Conservation (phyloP, 2,797 vertebrate genomes). For the Tamandua tetradactyla region DNA sequence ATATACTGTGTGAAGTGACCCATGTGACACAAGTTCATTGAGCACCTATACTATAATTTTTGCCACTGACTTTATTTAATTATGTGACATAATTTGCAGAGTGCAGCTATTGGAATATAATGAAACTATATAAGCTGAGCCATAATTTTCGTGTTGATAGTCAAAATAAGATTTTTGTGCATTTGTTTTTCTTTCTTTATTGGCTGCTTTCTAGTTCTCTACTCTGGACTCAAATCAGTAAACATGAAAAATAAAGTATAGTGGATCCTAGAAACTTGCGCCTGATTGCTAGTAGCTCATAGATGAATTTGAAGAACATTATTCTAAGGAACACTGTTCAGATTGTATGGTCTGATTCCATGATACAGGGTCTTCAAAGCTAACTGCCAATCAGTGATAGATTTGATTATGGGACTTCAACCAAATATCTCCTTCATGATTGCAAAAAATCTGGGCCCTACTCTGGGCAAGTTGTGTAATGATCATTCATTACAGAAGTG, state of each 20-base stretch:
- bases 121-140: constrained; percentile 36
- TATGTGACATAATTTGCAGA: constrained; percentile 48
- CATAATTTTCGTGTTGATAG: constrained; percentile 55
- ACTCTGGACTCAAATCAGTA: constrained; percentile 27
- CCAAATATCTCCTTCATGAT: constrained; percentile 39
- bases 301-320: constrained; percentile 31
- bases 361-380: constrained; percentile 33
- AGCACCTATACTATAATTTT: constrained; percentile 17
- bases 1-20: neutral
- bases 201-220: neutral
- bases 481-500: neutral
- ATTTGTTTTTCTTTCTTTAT: constrained; percentile 37
- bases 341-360: constrained; percentile 38
- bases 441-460: constrained; percentile 20
- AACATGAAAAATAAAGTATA: constrained; percentile 4
- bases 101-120: neutral
- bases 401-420: neutral
- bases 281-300: constrained; percentile 27
- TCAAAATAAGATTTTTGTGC: constrained; percentile 32
- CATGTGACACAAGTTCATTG: neutral
- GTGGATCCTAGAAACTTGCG: neutral
- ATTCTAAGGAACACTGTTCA: constrained; percentile 42
- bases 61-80: constrained; percentile 1
- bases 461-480: neutral
- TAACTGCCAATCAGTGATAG: constrained; percentile 25